A percentile compares a stretch with the other conserved stretches of the same genome.
phyloP scores from a whole-genome alignment of 2,113 vertebrate species.

The Corythoichthys haematopterus region DNA sequence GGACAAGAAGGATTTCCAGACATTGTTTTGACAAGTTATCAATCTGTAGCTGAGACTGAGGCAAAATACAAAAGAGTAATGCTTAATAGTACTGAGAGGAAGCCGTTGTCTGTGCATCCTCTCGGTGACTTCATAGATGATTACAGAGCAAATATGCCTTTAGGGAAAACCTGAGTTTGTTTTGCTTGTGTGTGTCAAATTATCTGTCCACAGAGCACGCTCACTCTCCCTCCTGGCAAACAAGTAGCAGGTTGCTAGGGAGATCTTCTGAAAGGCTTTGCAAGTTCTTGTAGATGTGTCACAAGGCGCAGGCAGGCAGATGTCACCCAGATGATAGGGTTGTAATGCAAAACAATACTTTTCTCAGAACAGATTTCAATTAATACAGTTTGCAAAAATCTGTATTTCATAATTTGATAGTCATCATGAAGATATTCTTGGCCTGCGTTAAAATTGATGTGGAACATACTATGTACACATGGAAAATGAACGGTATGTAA shows the following conservation, averaged over 20 bases:
- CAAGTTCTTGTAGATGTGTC: conserved; percentile 13
- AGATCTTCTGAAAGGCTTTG: conserved; percentile 28
- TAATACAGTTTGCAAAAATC: neutral
- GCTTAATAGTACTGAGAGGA: neutral
- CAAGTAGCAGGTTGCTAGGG: conserved; percentile 26
- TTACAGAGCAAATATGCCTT: conserved; percentile 25
- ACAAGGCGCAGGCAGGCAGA: conserved; percentile 8
- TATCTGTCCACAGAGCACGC: conserved; percentile 16
- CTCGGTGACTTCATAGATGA: neutral
- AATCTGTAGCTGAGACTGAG: neutral
- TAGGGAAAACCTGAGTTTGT: conserved; percentile 17
- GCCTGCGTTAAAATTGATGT: too few relatives aligned
- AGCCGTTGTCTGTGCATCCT: neutral
- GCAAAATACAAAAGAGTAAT: neutral
- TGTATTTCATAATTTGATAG: neutral
- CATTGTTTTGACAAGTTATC: neutral
- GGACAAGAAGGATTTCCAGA: conserved; percentile 1
- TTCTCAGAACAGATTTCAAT: neutral
- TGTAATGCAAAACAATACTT: conserved; percentile 2
- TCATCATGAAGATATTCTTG: too few relatives aligned
- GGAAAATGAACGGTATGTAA: too few relatives aligned
- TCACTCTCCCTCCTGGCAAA: conserved; percentile 21
- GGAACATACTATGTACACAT: too few relatives aligned
- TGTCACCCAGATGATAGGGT: conserved; percentile 40
- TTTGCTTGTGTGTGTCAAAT: conserved; percentile 21